phyloP scores from a whole-genome alignment of 2,113 vertebrate genomes.

The Corythornis cristatus region DNA sequence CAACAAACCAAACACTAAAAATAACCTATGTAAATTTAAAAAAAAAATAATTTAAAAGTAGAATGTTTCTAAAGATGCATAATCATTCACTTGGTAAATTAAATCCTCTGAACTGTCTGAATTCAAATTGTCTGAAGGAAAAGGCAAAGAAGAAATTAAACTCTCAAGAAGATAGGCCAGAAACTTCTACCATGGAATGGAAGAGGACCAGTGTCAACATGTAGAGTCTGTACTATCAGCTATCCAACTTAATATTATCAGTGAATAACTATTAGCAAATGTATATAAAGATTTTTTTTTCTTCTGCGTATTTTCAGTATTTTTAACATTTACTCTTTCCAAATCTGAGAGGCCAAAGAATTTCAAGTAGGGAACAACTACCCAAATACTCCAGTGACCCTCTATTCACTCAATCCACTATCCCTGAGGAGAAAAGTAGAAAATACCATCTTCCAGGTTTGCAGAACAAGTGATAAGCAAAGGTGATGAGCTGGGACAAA shows the following conservation, averaged over 20 bases:
- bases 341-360: not conserved
- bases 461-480: not conserved
- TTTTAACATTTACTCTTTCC: not conserved
- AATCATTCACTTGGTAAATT: not conserved
- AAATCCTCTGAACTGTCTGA: not conserved
- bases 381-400: not conserved
- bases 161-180: not conserved
- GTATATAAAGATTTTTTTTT: not conserved
- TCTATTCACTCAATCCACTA: not conserved
- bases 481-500: not conserved
- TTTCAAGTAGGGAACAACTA: not conserved
- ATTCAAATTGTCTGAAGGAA: not conserved
- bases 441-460: not conserved
- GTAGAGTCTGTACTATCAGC: not conserved
- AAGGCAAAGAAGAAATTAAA: not conserved
- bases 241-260: not conserved
- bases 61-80: not conserved
- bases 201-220: not conserved
- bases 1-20: too few species aligned
- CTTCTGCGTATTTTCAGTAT: not conserved
- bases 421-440: not conserved
- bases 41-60: not conserved
- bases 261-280: not conserved
- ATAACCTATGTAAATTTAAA: not conserved
- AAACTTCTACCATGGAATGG: not conserved